Base-by-base conservation (phyloP, 2,113 vertebrate genomes). In the Grammomys surdaster region DNA sequence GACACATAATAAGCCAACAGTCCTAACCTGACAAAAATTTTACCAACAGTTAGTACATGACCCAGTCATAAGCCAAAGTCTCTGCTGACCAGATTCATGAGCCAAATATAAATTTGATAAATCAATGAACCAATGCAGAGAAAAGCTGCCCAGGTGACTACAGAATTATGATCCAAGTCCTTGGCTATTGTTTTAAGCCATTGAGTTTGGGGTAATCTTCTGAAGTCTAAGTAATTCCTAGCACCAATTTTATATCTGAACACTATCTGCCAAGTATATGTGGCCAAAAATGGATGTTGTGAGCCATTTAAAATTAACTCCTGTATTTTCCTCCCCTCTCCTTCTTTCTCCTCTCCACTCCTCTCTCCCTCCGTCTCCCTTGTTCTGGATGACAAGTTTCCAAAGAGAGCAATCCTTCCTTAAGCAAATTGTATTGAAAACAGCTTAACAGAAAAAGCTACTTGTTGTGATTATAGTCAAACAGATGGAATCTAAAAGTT, bases 401-500 rank as follows among this genome's bases (percentile, higher is more conserved):
- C 90, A 93, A 96, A 96, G 73, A 96, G n/a, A 96, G 82, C 54
- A 97, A 95, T 84, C 40, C 11, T n/a, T 84, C 54, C 33, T 91
- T 67, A 88, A 85, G 75, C 94, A 72, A 96, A 88, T 96, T 96
- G 88, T 97, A 95, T 97, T 95, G 94, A 96, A 97, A 97, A 90
- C 88, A 90, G 93, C 54, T 96, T 96, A 90, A 78, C 91, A 96
- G 89, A 63, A 96, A 94, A 91, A 86, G 95, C 51, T 96, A 93
- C 58, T 96, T 90, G 76, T 70, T 93, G 88, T 93, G 96, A 98
- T 97, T 92, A 97, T 54, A 97, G 84, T 90, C 92, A 97, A 87
- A 90, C 63, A 97, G 75, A 97, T 93, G 96, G 65, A 56, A 96
- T 78, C 87, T 95, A 76, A 93, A 96, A 96, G 75, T 84, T 95